Conservation (phyloP, 2,797 vertebrate species). For the Myiotriccus ornatus region DNA sequence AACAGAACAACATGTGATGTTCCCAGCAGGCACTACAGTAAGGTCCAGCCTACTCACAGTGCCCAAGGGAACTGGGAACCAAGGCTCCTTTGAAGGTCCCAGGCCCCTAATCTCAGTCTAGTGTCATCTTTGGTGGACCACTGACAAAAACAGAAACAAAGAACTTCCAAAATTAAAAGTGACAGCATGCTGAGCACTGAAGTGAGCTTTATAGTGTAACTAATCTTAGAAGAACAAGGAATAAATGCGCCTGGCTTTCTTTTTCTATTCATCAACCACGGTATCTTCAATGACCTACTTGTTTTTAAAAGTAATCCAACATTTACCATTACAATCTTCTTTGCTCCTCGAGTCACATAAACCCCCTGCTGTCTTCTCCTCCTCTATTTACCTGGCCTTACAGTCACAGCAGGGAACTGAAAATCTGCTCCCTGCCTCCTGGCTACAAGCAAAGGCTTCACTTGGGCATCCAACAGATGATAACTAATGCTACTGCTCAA, state of each 20-base stretch:
- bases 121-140: not conserved
- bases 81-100: not conserved
- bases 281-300: constrained; percentile 52
- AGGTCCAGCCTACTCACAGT: not conserved
- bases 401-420: constrained; percentile 29
- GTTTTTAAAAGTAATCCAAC: constrained; percentile 56
- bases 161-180: not conserved
- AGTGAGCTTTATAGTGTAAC: constrained; percentile 9
- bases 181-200: not conserved
- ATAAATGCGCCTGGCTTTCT: not conserved
- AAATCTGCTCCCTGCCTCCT: constrained; percentile 37
- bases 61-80: not conserved
- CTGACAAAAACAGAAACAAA: not conserved
- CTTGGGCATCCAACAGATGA: not conserved
- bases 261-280: not conserved
- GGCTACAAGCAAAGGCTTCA: not conserved
- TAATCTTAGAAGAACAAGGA: constrained; percentile 24
- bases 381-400: constrained; percentile 57
- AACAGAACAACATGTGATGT: not conserved
- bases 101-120: not conserved
- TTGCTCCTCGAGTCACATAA: constrained; percentile 48
- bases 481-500: constrained; percentile 1
- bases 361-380: constrained; percentile 44
- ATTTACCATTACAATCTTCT: constrained; percentile 55
- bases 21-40: not conserved